Evolutionary conservation across 2,888 invertebrate genomes (phyloP), one percentile per base, ranked within the genome.

Genomic region (Arenicola marina): DNA sequence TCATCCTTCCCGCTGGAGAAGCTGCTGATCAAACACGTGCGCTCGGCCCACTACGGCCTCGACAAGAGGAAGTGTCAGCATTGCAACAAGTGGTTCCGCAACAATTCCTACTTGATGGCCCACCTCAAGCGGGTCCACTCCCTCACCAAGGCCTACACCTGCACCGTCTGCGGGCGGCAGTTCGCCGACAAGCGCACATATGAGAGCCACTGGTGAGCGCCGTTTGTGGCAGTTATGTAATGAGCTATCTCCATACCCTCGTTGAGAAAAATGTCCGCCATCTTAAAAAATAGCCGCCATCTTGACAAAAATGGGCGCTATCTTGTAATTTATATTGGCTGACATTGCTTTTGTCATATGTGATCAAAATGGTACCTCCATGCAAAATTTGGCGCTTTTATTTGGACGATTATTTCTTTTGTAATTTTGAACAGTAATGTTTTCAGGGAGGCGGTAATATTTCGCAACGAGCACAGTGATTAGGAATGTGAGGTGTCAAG

Each of bases 111-210:
- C 44, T 32, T 60, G 54, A 60, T 29, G 54, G 54, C 29, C n/a
- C 60, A 60, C 32, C 26, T 60, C 28, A 29, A 54, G 4, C 60
- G 60, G 18, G 31, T 54, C 15, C 60, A 60, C 60, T 21, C 18
- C 21, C 21, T 24, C 29, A 24, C 29, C 28, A 21, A 26, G 4
- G 34, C 18, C n/a, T 46, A 43, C 44, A 43, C 26, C n/a, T 60
- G 60, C n/a, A 21, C 24, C 29, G 31, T 60, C 4, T 60, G 60
- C 32, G 21, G 29, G 46, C 21, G 43, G 1, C 7, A 18, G 26
- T 54, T 60, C 45, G 15, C 18, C 31, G 28, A 38, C 31, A 53
- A 44, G 29, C 26, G 46, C n/a, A 44, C 38, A 18, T 31, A 43
- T 15, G 18, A 18, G 28, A 24, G 18, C 18, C 60, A 60, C 32